These are phyloP conservation scores for Ceryle rudis DNA, from an alignment of 2,797 vertebrate genomes.

Conservation along the genomic window DNA sequence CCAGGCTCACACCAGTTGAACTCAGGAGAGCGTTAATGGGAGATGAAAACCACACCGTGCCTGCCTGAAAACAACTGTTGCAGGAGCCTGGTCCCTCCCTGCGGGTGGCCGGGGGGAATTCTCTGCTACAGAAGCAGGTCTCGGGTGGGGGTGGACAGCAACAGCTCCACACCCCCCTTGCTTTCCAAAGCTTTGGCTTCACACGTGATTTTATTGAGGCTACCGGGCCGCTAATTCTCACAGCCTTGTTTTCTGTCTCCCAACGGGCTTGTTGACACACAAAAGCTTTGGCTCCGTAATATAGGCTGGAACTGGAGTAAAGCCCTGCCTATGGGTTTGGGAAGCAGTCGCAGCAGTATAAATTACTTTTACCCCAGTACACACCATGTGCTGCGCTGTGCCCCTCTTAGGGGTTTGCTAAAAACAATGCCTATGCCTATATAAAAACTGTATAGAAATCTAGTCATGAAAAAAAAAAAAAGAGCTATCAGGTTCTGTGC, in stretches of 20 bases:
- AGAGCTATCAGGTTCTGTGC: slow-evolving; percentile 39
- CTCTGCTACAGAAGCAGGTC: neutral
- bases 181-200: neutral
- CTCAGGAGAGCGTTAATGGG: rapidly evolving
- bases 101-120: rapidly evolving
- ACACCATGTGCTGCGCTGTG: neutral
- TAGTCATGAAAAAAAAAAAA: neutral
- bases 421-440: neutral
- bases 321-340: neutral
- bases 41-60: neutral
- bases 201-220: neutral
- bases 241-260: neutral
- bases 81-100: neutral
- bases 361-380: neutral
- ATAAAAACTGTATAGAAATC: neutral
- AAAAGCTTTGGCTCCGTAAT: neutral
- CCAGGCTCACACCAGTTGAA: rapidly evolving
- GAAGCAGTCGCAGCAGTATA: neutral
- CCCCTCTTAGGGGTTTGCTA: neutral
- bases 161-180: neutral
- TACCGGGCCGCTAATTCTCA: neutral
- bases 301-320: neutral
- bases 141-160: neutral
- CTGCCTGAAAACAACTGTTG: neutral
- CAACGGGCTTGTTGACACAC: neutral